phyloP scores from a whole-genome alignment of 2,888 invertebrate genomes.

The Noctua fimbriata region DNA sequence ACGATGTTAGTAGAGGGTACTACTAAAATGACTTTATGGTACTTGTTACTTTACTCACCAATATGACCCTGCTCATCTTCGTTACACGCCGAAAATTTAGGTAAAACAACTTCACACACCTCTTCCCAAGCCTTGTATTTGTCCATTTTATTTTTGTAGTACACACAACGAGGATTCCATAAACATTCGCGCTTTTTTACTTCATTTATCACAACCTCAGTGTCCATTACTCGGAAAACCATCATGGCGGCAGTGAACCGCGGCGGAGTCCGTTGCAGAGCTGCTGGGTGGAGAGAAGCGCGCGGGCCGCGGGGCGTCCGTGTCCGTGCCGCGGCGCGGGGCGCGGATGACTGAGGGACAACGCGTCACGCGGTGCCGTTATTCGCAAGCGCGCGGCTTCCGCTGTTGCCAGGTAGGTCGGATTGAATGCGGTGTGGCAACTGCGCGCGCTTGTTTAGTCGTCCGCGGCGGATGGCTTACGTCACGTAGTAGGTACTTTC shows the following conservation, averaged over 20 bases:
- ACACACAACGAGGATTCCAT: constrained; percentile 28
- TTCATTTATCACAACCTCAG: constrained; percentile 38
- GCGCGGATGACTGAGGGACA: constrained; percentile 39
- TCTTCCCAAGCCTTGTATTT: constrained; percentile 43
- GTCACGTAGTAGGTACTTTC: background rate
- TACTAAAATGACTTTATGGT: background rate
- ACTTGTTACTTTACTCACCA: constrained; percentile 22
- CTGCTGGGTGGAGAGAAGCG: background rate
- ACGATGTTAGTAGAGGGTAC: background rate
- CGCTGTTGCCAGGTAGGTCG: constrained; percentile 40
- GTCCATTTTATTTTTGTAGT: constrained; percentile 22
- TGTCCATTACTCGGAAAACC: constrained; percentile 14
- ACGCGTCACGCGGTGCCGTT: constrained; percentile 20
- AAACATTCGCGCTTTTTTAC: constrained; percentile 40
- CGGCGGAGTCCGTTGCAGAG: constrained; percentile 17
- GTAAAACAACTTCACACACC: constrained; percentile 22
- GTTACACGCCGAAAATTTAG: background rate
- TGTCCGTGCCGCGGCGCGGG: constrained; percentile 35
- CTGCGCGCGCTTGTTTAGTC: constrained; percentile 10
- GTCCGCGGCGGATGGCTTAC: constrained; percentile 28
- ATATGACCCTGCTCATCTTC: constrained; percentile 9
- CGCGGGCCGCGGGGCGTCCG: constrained; percentile 27
- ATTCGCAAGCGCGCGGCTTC: constrained; percentile 4
- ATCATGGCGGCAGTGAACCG: constrained; percentile 18
- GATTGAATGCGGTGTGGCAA: constrained; percentile 23